Base-by-base conservation (phyloP, 2,797 vertebrate species). In the Anolis apletophallus region DNA sequence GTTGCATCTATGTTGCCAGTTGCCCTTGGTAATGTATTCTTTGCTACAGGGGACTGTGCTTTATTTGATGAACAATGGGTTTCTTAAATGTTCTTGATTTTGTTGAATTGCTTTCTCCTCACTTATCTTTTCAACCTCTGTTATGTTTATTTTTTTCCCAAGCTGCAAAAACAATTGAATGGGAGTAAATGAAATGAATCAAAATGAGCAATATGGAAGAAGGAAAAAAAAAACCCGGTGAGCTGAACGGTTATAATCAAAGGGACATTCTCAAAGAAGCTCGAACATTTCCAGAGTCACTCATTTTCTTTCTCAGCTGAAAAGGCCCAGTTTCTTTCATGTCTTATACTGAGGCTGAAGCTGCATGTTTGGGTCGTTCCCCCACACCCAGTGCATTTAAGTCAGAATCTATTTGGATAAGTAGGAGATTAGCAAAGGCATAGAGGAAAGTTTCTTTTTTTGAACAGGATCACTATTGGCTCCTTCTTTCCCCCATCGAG, bases 151-250 rank as follows among this genome's bases (percentile, higher is more conserved):
- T 26, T 14, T 17, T 21, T 74, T 46, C 14, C 54, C 32, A 69
- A 17, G 29, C 55, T 55, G 50, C 50, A 69, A 71, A 71, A 78
- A 71, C 75, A 85, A 69, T n/a, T 85, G 84, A 79, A 69, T 5
- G 32, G 46, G 74, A 77, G 64, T 46, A 71, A 78, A 85, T 78
- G 64, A 85, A 85, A 85, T 85, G 75, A 79, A 79, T 85, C 21
- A 3, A 55, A 85, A 57, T 50, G 40, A 85, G 69, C 50, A 2
- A 69, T 69, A 78, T 69, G 61, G 69, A 71, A 57, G 64, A 57
- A 71, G 26, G 54, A 79, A 57, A 46, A 61, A 46, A 78, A 79
- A n/a, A n/a, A n/a, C n/a, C n/a, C 57, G 75, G 64, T 46, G 75
- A 85, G 84, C 64, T 23, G 50, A 78, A 78, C 64, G 8, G 75